Conservation (phyloP, 2,113 vertebrate genomes). For the Toxostoma redivivum region DNA sequence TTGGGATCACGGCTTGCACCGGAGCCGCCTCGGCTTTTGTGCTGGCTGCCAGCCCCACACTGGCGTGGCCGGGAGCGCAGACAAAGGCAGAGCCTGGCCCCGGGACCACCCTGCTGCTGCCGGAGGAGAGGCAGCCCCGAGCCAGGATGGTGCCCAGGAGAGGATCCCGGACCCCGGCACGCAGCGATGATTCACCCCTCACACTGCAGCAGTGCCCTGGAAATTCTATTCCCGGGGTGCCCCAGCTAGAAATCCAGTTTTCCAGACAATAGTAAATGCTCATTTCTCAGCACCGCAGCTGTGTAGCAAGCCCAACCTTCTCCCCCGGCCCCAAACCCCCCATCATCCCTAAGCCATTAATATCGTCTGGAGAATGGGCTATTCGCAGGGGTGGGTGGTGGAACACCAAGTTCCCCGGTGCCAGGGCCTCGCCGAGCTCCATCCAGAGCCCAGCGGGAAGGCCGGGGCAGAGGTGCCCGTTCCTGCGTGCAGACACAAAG, state of each 20-base stretch:
- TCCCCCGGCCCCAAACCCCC: background rate
- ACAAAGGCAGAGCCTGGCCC: conserved; percentile 30
- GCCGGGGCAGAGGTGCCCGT: background rate
- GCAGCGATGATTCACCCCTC: background rate
- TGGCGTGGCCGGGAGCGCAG: background rate
- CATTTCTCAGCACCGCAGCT: background rate
- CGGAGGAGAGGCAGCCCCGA: background rate
- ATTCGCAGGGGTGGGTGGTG: background rate
- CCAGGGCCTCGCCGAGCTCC: background rate
- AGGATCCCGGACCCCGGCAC: background rate
- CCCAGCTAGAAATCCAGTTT: background rate
- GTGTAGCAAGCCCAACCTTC: background rate
- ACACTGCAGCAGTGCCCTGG: conserved; percentile 12
- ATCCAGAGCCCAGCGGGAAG: fast-evolving
- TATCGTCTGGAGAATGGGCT: background rate
- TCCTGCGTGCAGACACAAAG: background rate
- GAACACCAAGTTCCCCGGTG: background rate
- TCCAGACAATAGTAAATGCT: background rate
- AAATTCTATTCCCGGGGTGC: background rate
- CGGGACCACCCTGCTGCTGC: background rate
- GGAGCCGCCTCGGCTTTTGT: conserved; percentile 5
- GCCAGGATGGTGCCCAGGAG: background rate
- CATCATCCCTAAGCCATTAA: background rate
- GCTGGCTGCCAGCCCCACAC: background rate
- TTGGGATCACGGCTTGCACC: background rate